These are phyloP conservation scores for Chaetura pelagica DNA, from an alignment of 2,113 vertebrate species.

Conservation along the genomic window DNA sequence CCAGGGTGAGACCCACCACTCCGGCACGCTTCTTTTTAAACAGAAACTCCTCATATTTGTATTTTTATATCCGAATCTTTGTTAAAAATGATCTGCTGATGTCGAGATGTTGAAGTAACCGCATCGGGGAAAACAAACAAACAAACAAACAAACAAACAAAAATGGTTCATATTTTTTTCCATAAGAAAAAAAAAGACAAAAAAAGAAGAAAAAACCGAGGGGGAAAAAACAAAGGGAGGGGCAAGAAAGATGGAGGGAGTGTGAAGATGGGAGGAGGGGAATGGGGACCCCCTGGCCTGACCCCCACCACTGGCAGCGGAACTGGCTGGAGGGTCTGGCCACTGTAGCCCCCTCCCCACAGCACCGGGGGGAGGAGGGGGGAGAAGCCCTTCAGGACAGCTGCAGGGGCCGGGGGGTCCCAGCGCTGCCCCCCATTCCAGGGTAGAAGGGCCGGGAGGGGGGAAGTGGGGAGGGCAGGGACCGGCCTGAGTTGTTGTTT, in stretches of 20 bases:
- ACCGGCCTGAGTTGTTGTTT: constrained; percentile 77
- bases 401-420: constrained; percentile 60
- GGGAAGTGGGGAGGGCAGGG: neutral
- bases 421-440: constrained; percentile 62
- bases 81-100: constrained; percentile 90
- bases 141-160: neutral
- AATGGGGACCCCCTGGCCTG: constrained; percentile 40
- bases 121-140: constrained; percentile 73
- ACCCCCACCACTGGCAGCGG: neutral
- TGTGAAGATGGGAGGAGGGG: neutral
- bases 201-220: constrained; percentile 41
- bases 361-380: neutral
- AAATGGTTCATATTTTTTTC: constrained; percentile 69
- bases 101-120: constrained; percentile 84
- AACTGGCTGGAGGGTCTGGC: neutral
- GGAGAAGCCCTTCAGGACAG: constrained; percentile 53
- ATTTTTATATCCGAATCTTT: constrained; percentile 98
- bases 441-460: neutral
- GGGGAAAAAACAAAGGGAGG: neutral
- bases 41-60: constrained; percentile 90
- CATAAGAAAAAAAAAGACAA: constrained; percentile 52
- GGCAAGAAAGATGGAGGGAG: neutral
- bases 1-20: constrained; percentile 80
- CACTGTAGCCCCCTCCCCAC: neutral
- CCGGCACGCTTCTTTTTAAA: constrained; percentile 93